Evolutionary conservation across 2,797 vertebrate genomes (phyloP).

Genomic region (Gymnoscopelus braueri): DNA sequence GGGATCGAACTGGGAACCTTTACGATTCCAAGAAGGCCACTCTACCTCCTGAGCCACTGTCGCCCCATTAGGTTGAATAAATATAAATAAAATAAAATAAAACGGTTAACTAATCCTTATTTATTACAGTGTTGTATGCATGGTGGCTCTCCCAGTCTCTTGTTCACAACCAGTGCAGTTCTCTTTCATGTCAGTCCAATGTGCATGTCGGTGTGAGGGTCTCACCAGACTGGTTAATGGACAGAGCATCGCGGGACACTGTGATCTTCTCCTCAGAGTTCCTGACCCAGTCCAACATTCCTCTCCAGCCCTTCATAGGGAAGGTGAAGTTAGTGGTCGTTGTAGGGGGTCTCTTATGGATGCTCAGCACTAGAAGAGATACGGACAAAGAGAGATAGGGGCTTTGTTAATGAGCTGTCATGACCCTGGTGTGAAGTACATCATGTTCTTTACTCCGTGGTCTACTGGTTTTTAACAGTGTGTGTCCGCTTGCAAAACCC

Average conservation of each 20-base stretch:
- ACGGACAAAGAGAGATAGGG: slow-evolving; percentile 12
- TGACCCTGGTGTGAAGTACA: slow-evolving; percentile 24
- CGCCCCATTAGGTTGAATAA: no score
- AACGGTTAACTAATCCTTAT: no score
- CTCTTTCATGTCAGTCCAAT: no score
- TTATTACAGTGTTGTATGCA: no score
- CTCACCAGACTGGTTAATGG: slow-evolving; percentile 88
- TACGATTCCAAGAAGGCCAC: no score
- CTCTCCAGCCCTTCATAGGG: slow-evolving; percentile 96
- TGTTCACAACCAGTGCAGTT: no score
- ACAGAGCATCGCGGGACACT: slow-evolving; percentile 89
- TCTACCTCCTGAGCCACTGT: no score
- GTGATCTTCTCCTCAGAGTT: slow-evolving; percentile 94
- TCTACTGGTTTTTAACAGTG: slow-evolving; percentile 32
- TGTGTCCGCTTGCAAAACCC: slow-evolving; percentile 36
- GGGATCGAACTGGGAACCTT: no score
- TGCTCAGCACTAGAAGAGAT: slow-evolving; percentile 81
- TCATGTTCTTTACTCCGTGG: neutral
- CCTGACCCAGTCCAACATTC: slow-evolving; percentile 94
- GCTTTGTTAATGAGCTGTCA: slow-evolving; percentile 22
- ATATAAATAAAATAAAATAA: no score
- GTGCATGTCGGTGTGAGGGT: no score
- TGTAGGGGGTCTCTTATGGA: slow-evolving; percentile 92
- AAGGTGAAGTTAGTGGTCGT: slow-evolving; percentile 92
- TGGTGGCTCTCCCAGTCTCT: no score